phyloP scores from a whole-genome alignment of 2,113 vertebrate genomes.

The Trematocara stigmaticum region DNA sequence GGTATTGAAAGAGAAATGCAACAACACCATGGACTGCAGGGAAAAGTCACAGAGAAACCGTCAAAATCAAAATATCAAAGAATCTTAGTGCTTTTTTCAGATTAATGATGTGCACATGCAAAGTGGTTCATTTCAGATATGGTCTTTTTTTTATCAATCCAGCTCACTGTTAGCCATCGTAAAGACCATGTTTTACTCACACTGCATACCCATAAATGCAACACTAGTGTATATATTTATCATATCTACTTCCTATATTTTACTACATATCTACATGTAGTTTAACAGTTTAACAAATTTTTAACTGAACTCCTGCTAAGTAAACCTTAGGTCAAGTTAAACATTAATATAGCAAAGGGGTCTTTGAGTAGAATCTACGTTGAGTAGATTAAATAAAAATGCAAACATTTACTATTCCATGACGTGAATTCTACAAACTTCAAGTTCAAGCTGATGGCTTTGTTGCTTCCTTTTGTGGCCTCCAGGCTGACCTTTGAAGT shows the following conservation, averaged over 20 bases:
- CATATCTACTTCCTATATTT: neutral
- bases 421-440: neutral
- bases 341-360: neutral
- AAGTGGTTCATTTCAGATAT: neutral
- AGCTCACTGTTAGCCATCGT: neutral
- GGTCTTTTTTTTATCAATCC: neutral
- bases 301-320: neutral
- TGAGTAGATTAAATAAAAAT: neutral
- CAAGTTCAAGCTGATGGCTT: neutral
- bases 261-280: neutral
- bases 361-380: accelerated
- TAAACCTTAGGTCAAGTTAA: neutral
- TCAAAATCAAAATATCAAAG: neutral
- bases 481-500: neutral
- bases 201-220: neutral
- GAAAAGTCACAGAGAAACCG: accelerated
- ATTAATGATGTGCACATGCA: neutral
- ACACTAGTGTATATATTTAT: neutral
- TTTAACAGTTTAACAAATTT: neutral
- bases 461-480: neutral
- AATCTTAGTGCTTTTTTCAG: neutral
- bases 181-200: neutral
- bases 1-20: neutral
- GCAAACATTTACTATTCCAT: neutral
- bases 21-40: neutral